Evolutionary conservation across 2,888 invertebrate genomes (phyloP), one percentile per base, ranked within the genome.

Genomic region (Troides oblongomaculatus): DNA sequence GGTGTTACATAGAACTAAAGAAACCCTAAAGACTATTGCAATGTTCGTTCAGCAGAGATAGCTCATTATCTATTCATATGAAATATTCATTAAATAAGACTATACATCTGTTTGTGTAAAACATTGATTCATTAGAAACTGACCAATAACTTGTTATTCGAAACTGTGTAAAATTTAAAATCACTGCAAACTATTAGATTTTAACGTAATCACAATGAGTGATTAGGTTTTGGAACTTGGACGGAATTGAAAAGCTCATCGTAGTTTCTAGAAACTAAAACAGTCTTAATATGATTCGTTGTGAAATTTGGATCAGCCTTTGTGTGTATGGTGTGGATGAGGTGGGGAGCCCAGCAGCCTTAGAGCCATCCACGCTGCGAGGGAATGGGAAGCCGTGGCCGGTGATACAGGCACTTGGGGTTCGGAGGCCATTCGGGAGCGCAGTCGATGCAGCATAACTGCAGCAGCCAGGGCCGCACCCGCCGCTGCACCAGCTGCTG

Each of bases 381-480:
- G 88, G 0, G 95, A 94, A 69, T 94, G 94, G 63, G 94, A 85
- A 0, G 95, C 94, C 0, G 94, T 91, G 2, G 94, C 93, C 2
- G 94, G 93, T 0, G 92, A 73, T 3, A 79, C 78, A 1, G 84
- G 88, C 17, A 83, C 79, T 57, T 93, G 90, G 25, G 93, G 92
- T 66, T 92, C 88, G 0, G 94, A 94, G 71, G 95, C 94, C 84
- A 96, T 96, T 59, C 94, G 93, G 72, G 96, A 95, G 72, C 96
- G 95, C 77, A 97, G 96, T 71, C 96, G 90, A 79, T 97, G 97
- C n/a, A 97, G 93, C 83, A 97, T 88, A 2, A 97, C 95, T 2
- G 97, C 97, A 3, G 97, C 97, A 0, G 97, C 96, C 12, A 97
- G 88, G 0, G 97, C 97, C 0, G 97, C 97, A 3, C 97, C 96